These are phyloP conservation scores for Macropodus opercularis DNA, from an alignment of 2,797 vertebrate species.

Conservation along the genomic window DNA sequence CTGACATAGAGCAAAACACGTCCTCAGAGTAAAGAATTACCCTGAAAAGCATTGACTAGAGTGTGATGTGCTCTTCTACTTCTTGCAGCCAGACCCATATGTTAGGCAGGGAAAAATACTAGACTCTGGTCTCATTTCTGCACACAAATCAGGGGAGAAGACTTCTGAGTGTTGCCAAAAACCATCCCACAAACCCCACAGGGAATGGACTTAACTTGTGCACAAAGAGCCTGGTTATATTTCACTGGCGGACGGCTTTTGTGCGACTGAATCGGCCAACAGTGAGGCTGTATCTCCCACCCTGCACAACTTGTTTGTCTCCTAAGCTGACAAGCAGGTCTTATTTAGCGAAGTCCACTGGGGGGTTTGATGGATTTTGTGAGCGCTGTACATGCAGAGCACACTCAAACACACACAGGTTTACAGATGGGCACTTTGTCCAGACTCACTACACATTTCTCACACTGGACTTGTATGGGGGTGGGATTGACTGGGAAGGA, in stretches of 20 bases:
- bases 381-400: conserved; percentile 28
- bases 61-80: conserved; percentile 26
- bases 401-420: conserved; percentile 55
- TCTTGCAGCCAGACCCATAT: conserved; percentile 45
- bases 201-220: conserved; percentile 70
- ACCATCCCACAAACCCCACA: conserved; percentile 62
- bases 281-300: conserved; percentile 68
- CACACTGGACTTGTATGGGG: conserved; percentile 76
- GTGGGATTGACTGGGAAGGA: conserved; percentile 57
- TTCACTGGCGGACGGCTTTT: conserved; percentile 75
- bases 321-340: conserved; percentile 74
- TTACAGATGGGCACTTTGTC: conserved; percentile 60
- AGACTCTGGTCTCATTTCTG: conserved; percentile 64
- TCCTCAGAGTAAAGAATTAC: conserved; percentile 35
- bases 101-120: conserved; percentile 58
- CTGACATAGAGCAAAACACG: conserved; percentile 25
- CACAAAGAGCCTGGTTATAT: conserved; percentile 78
- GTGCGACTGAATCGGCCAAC: conserved; percentile 60
- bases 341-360: conserved; percentile 68
- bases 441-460: conserved; percentile 77
- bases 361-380: conserved; percentile 57
- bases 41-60: conserved; percentile 29
- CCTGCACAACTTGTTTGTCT: conserved; percentile 64
- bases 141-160: conserved; percentile 57
- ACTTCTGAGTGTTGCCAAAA: conserved; percentile 60